phyloP scores from a whole-genome alignment of 2,113 vertebrate species.

The Pyrgilauda ruficollis region DNA sequence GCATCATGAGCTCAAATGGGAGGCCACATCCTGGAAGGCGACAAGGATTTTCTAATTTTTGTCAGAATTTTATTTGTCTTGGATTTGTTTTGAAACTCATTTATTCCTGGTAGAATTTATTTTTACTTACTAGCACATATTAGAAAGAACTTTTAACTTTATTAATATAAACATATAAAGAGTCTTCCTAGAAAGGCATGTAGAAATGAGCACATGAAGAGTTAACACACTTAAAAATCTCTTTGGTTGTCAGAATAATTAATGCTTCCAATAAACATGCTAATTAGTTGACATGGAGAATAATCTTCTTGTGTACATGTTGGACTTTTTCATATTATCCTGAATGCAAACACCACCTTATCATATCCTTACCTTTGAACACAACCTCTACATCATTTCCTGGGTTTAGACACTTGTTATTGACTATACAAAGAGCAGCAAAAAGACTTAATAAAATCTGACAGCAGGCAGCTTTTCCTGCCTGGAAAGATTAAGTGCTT shows the following conservation, averaged over 20 bases:
- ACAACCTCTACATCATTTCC: slow-evolving; percentile 74
- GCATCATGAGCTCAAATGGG: rapidly evolving
- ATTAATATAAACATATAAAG: neutral
- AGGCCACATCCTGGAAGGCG: neutral
- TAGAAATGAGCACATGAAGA: slow-evolving; percentile 34
- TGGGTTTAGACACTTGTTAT: slow-evolving; percentile 74
- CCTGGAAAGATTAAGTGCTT: slow-evolving; percentile 76
- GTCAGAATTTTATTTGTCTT: neutral
- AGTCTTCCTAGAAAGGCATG: neutral
- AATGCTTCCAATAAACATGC: slow-evolving; percentile 78
- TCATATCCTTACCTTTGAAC: slow-evolving; percentile 72
- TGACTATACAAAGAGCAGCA: slow-evolving; percentile 73
- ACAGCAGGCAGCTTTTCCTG: slow-evolving; percentile 78
- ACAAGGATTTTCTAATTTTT: neutral
- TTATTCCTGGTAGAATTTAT: neutral
- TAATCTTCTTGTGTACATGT: slow-evolving; percentile 61
- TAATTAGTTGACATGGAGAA: slow-evolving; percentile 79
- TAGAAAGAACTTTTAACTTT: neutral
- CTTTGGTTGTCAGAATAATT: slow-evolving; percentile 73
- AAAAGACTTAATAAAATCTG: slow-evolving; percentile 83
- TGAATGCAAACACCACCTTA: slow-evolving; percentile 74
- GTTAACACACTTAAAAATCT: slow-evolving; percentile 65
- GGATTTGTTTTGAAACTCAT: neutral
- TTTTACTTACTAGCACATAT: neutral
- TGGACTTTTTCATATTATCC: slow-evolving; percentile 73